phyloP scores from a whole-genome alignment of 2,113 vertebrate species.

The Elgaria multicarinata region DNA sequence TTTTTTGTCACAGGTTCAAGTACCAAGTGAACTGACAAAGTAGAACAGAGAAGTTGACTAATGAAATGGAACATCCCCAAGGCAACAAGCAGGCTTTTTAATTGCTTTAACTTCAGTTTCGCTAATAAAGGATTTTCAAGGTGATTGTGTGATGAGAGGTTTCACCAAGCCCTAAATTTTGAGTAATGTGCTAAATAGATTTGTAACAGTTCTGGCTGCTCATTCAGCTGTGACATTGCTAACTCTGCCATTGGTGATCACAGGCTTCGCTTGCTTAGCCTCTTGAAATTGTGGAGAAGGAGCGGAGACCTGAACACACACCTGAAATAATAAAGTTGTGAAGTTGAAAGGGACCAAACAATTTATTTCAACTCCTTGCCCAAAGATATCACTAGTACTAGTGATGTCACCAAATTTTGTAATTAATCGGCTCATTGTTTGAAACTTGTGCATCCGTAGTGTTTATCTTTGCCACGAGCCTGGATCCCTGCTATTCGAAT shows the following conservation, averaged over 20 bases:
- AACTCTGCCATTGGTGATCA: slow-evolving; percentile 10
- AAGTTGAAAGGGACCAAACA: background rate
- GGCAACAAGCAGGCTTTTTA: slow-evolving; percentile 68
- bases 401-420: too few relatives aligned
- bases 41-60: slow-evolving; percentile 70
- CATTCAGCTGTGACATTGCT: background rate
- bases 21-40: slow-evolving; percentile 58
- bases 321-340: too few relatives aligned
- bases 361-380: background rate
- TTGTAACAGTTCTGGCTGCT: background rate
- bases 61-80: slow-evolving; percentile 68
- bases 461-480: too few relatives aligned
- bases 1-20: slow-evolving; percentile 55
- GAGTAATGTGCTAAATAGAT: slow-evolving; percentile 33
- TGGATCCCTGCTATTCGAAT: too few relatives aligned
- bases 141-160: slow-evolving; percentile 54
- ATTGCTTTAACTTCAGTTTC: slow-evolving; percentile 71
- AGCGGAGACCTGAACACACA: background rate
- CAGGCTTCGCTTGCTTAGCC: background rate
- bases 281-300: background rate
- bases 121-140: slow-evolving; percentile 53
- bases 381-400: background rate
- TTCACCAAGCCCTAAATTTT: slow-evolving; percentile 49
- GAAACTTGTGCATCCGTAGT: too few relatives aligned
- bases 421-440: too few relatives aligned